Conservation (phyloP, 2,797 vertebrate genomes). For the Poecilia wingei region DNA sequence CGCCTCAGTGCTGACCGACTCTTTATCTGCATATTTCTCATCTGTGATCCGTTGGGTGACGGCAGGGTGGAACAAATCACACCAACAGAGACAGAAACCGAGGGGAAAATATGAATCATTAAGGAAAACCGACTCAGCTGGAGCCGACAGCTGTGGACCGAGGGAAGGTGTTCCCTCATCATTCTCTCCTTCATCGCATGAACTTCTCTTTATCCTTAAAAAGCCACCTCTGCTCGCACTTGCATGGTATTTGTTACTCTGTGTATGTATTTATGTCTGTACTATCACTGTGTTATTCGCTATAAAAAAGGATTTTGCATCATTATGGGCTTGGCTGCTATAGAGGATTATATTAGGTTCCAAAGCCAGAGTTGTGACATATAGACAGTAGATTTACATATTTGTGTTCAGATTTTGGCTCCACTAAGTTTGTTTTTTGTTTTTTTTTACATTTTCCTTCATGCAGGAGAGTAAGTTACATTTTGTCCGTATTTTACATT, state of each 20-base stretch:
- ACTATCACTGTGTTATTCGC: conserved; percentile 71
- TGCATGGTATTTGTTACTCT: conserved; percentile 67
- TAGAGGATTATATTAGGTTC: conserved; percentile 71
- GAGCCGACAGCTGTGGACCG: conserved; percentile 21
- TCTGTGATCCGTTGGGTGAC: conserved; percentile 6
- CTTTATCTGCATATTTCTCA: conserved; percentile 7
- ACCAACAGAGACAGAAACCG: conserved; percentile 31
- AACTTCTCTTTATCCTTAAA: conserved; percentile 16
- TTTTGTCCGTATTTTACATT: conserved; percentile 22
- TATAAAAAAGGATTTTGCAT: conserved; percentile 61
- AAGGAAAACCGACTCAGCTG: conserved; percentile 30
- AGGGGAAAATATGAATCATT: conserved; percentile 29
- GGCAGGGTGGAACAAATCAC: conserved; percentile 1
- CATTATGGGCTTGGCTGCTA: conserved; percentile 75
- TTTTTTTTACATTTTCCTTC: conserved; percentile 44
- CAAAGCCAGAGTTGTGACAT: conserved; percentile 64
- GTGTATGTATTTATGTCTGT: conserved; percentile 71
- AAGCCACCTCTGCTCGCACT: conserved; percentile 49
- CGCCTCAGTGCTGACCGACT: conserved; percentile 13
- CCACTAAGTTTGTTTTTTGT: background rate
- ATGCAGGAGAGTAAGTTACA: conserved; percentile 51
- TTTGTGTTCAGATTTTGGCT: conserved; percentile 44
- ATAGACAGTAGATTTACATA: conserved; percentile 46
- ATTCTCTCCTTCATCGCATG: background rate
- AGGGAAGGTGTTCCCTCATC: conserved; percentile 8